Percentiles rank a stretch among this genome's conserved stretches.
Evolutionary conservation across 2,797 vertebrate genomes (phyloP).

Genomic region (Babyrousa celebensis): DNA sequence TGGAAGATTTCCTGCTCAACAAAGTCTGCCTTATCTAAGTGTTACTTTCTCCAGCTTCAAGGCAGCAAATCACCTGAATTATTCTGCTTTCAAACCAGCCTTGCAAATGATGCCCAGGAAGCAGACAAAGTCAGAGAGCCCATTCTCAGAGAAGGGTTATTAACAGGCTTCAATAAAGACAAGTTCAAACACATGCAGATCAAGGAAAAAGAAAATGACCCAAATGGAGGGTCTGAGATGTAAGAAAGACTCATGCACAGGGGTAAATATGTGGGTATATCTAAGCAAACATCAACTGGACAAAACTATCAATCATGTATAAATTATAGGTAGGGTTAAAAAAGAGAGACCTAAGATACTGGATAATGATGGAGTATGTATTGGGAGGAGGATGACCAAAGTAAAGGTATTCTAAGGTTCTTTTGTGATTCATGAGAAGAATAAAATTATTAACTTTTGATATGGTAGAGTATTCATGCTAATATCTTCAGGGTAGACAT

Average conservation of each 20-base stretch:
- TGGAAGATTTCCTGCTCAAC: slow-evolving; percentile 25
- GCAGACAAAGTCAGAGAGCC: not conserved
- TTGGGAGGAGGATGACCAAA: not conserved
- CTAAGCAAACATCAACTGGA: slow-evolving; percentile 36
- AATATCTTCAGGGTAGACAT: not conserved
- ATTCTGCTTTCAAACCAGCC: slow-evolving; percentile 44
- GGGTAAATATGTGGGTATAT: not conserved
- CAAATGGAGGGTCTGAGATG: slow-evolving; percentile 62
- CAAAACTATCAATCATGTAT: slow-evolving; percentile 48
- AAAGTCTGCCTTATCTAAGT: slow-evolving; percentile 36
- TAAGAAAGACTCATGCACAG: slow-evolving; percentile 27
- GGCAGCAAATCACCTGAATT: slow-evolving; percentile 34
- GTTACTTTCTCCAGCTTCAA: slow-evolving; percentile 50
- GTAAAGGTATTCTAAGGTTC: not conserved
- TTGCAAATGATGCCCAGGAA: slow-evolving; percentile 16
- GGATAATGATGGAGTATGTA: not conserved
- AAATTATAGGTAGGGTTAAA: slow-evolving; percentile 9
- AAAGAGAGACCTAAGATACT: slow-evolving; percentile 47
- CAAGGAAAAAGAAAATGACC: slow-evolving; percentile 64
- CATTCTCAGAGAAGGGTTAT: not conserved
- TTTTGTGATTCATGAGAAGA: not conserved
- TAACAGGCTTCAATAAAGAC: slow-evolving; percentile 17
- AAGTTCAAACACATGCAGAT: slow-evolving; percentile 73
- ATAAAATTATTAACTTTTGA: slow-evolving; percentile 1
- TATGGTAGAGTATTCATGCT: not conserved